Evolutionary conservation across 2,113 vertebrate species (phyloP).

Genomic region (Zeus faber): DNA sequence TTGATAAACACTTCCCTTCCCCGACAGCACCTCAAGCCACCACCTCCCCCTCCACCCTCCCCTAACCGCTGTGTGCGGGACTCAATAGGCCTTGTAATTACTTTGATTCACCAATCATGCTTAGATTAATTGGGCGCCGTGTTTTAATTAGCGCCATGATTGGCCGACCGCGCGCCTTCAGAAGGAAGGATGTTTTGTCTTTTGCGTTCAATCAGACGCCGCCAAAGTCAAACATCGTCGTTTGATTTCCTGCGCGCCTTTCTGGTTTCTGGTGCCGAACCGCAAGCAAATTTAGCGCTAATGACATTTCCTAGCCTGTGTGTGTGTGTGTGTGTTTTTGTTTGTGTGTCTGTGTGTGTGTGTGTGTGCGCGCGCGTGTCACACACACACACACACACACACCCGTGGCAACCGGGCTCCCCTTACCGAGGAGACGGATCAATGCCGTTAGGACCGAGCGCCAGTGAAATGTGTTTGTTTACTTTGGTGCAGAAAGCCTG

Average conservation of each 20-base stretch:
- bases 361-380: not conserved
- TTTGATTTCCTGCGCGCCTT: not conserved
- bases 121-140: conserved; percentile 54
- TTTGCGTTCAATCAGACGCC: conserved; percentile 25
- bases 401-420: conserved; percentile 58
- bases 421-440: conserved; percentile 87
- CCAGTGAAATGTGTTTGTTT: conserved; percentile 94
- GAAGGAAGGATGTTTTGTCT: conserved; percentile 48
- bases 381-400: conserved; percentile 22
- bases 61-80: conserved; percentile 48
- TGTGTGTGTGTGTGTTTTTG: not conserved
- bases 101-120: conserved; percentile 65
- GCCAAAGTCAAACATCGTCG: conserved; percentile 13
- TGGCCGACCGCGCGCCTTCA: conserved; percentile 40
- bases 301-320: not conserved
- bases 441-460: conserved; percentile 90
- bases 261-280: too few relatives aligned
- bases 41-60: too few relatives aligned
- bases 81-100: conserved; percentile 68
- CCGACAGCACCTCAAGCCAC: too few relatives aligned
- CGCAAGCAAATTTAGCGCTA: too few relatives aligned
- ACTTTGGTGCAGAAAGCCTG: conserved; percentile 93
- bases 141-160: conserved; percentile 62
- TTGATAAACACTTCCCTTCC: too few relatives aligned
- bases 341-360: not conserved